Conservation (phyloP, 2,888 invertebrate genomes). For the Zonitis immaculata region DNA sequence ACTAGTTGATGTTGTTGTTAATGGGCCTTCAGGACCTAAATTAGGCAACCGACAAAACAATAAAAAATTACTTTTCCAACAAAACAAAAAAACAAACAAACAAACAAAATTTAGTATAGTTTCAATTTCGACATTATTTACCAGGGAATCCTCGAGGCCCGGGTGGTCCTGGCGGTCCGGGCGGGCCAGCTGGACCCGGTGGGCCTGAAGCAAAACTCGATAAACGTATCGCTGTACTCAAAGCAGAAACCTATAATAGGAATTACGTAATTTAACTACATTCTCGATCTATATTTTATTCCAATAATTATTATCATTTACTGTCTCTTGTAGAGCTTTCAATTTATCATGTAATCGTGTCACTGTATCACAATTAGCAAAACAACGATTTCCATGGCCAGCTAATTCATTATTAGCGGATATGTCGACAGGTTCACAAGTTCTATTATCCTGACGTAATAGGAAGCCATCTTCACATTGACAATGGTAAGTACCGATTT, state of each 20-base stretch:
- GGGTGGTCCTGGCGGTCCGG: slow-evolving; percentile 49
- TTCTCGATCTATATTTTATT: no score
- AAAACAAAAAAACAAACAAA: no score
- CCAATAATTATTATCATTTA: slow-evolving; percentile 17
- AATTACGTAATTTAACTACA: no score
- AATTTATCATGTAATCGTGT: slow-evolving; percentile 56
- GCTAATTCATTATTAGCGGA: slow-evolving; percentile 26
- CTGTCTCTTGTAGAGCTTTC: slow-evolving; percentile 52
- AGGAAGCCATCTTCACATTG: slow-evolving; percentile 54
- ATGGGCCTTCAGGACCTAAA: slow-evolving; percentile 29
- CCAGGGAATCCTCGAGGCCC: slow-evolving; percentile 51
- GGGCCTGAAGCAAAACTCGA: slow-evolving; percentile 54
- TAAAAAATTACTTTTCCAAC: no score
- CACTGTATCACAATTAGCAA: slow-evolving; percentile 61
- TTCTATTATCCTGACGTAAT: slow-evolving; percentile 55
- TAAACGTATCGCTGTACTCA: slow-evolving; percentile 53
- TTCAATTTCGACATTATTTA: slow-evolving; percentile 31
- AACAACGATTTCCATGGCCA: slow-evolving; percentile 55
- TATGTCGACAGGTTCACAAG: slow-evolving; percentile 49
- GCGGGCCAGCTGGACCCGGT: slow-evolving; percentile 50
- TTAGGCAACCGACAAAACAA: no score
- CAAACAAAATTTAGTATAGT: no score
- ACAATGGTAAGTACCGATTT: slow-evolving; percentile 57
- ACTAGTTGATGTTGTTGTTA: slow-evolving; percentile 22
- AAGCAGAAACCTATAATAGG: slow-evolving; percentile 49